Conservation (phyloP, 1,140 invertebrate genomes). For the Zaprionus ghesquierei region DNA sequence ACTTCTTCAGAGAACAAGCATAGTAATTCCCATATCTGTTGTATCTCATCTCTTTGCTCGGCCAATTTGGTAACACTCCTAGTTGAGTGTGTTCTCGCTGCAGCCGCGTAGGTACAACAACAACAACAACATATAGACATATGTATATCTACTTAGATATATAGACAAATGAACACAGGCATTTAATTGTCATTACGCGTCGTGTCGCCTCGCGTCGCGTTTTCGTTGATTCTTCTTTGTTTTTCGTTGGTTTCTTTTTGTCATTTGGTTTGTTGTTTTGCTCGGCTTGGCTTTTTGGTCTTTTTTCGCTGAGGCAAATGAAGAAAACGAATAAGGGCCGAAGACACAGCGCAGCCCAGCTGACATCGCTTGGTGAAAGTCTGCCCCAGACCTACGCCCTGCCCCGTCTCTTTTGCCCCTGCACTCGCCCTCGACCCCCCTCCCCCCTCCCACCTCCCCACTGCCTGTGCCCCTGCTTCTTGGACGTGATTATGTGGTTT, state of each 20-base stretch:
- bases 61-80: background rate
- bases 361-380: slow-evolving; percentile 70
- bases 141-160: background rate
- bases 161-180: slow-evolving; percentile 16
- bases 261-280: slow-evolving; percentile 67
- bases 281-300: slow-evolving; percentile 23
- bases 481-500: slow-evolving; percentile 64
- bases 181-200: slow-evolving; percentile 69
- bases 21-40: background rate
- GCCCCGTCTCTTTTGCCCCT: background rate
- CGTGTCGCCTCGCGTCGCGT: background rate
- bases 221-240: slow-evolving; percentile 49
- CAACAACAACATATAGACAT: background rate
- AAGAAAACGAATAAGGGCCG: slow-evolving; percentile 39
- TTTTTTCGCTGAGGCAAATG: slow-evolving; percentile 35
- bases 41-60: background rate
- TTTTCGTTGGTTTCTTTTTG: slow-evolving; percentile 23
- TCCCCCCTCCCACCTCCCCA: background rate
- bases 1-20: background rate
- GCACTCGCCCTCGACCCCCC: background rate
- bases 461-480: slow-evolving; percentile 30
- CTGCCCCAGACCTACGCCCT: slow-evolving; percentile 24
- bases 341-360: slow-evolving; percentile 39
- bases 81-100: too few relatives aligned
- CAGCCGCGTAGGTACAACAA: background rate